Conservation (phyloP, 1,140 invertebrate species). For the Hyles vespertilio region DNA sequence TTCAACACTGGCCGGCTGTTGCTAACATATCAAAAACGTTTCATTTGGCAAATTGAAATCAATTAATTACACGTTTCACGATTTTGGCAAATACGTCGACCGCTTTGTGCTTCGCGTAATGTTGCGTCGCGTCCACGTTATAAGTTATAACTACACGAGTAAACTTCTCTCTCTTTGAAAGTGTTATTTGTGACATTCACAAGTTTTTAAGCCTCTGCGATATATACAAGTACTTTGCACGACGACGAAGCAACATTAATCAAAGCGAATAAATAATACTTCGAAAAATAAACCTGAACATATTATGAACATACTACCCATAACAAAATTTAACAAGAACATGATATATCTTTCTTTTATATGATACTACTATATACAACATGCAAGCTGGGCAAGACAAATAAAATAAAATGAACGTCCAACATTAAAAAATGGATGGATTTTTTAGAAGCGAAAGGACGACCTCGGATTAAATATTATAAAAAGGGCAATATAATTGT, state of each 20-base stretch:
- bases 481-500: constrained; percentile 35
- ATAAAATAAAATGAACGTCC: constrained; percentile 55
- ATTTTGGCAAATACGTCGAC: constrained; percentile 54
- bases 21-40: constrained; percentile 53
- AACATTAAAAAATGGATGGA: constrained; percentile 64
- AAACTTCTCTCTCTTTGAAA: constrained; percentile 31
- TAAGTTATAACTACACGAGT: constrained; percentile 16
- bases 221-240: constrained; percentile 41
- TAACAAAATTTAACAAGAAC: constrained; percentile 69
- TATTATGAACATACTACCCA: constrained; percentile 55
- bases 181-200: constrained; percentile 50
- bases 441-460: constrained; percentile 56
- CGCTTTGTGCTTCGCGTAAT: constrained; percentile 11
- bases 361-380: constrained; percentile 67
- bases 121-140: background rate
- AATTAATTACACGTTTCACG: constrained; percentile 46
- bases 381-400: constrained; percentile 68
- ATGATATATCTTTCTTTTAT: constrained; percentile 49
- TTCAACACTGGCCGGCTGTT: constrained; percentile 69
- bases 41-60: constrained; percentile 49
- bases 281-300: constrained; percentile 30
- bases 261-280: constrained; percentile 31
- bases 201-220: constrained; percentile 33
- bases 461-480: constrained; percentile 32
- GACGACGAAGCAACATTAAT: constrained; percentile 31